A percentile compares a stretch with the other conserved stretches of the same genome.
phyloP scores from a whole-genome alignment of 2,113 vertebrate genomes.

The Hassar affinis region DNA sequence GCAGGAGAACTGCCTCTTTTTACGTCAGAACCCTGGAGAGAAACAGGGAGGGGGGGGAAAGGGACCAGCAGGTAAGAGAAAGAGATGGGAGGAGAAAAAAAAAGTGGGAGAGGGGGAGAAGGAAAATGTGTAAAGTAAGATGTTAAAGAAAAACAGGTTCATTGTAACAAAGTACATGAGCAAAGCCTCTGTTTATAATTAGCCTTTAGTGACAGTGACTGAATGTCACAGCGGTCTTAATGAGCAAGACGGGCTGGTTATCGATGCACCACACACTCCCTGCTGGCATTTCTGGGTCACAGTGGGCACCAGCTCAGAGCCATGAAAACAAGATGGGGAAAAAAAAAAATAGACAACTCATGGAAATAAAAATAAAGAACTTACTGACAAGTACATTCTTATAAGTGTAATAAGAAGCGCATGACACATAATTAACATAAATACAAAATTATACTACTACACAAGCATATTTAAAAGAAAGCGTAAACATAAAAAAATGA shows the following conservation, averaged over 20 bases:
- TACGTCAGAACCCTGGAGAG: conserved; percentile 55
- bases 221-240: conserved; percentile 44
- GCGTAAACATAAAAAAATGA: no score
- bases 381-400: neutral
- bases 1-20: conserved; percentile 60
- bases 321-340: neutral
- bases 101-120: neutral
- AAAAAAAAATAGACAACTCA: neutral
- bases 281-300: conserved; percentile 52
- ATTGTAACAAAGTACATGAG: conserved; percentile 33
- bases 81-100: neutral
- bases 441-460: neutral
- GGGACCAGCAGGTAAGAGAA: neutral
- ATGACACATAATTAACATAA: neutral
- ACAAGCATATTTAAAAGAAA: neutral
- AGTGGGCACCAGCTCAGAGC: conserved; percentile 35
- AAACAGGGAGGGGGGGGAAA: neutral
- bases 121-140: neutral
- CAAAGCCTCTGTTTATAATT: conserved; percentile 51
- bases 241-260: conserved; percentile 40
- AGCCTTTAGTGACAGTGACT: conserved; percentile 50
- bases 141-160: conserved; percentile 22
- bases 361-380: neutral
- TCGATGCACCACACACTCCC: conserved; percentile 43
- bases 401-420: neutral